Evolutionary conservation across 2,113 vertebrate species (phyloP).

Genomic region (Galeopterus variegatus): DNA sequence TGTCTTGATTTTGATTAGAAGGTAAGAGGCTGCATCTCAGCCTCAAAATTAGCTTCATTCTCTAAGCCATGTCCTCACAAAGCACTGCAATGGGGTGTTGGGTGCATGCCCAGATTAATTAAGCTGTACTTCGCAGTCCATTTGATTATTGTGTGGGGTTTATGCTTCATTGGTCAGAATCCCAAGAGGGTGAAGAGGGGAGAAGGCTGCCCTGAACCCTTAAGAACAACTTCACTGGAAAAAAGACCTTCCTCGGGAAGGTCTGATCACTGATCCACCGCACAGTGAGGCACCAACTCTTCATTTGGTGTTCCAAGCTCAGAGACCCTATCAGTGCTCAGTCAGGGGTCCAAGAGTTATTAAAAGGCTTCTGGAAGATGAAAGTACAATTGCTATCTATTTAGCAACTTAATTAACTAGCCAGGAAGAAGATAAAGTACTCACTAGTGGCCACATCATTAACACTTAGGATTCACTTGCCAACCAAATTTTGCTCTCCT

Average conservation of each 20-base stretch:
- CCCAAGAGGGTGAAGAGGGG: background rate
- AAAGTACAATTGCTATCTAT: conserved; percentile 46
- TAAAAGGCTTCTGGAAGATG: conserved; percentile 78
- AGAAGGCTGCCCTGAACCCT: conserved; percentile 1
- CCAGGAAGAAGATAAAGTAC: conserved; percentile 69
- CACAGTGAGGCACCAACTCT: background rate
- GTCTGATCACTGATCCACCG: too few relatives aligned
- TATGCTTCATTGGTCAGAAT: conserved; percentile 65
- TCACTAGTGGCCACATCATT: conserved; percentile 63
- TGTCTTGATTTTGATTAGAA: background rate
- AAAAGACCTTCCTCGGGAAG: conserved; percentile 35
- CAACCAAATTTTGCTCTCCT: conserved; percentile 26
- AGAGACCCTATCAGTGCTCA: conserved; percentile 16
- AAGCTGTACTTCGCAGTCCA: conserved; percentile 68
- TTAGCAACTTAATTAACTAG: conserved; percentile 81
- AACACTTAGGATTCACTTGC: conserved; percentile 64
- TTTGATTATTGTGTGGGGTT: conserved; percentile 65
- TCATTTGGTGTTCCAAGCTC: conserved; percentile 55
- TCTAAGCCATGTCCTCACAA: conserved; percentile 15
- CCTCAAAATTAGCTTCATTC: conserved; percentile 45
- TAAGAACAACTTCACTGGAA: background rate
- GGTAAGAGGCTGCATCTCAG: background rate
- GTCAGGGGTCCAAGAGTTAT: conserved; percentile 70
- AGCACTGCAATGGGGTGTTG: conserved; percentile 31
- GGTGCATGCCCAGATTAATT: conserved; percentile 67